Evolutionary conservation across 2,113 vertebrate genomes (phyloP).

Genomic region (human (Homo sapiens)): DNA sequence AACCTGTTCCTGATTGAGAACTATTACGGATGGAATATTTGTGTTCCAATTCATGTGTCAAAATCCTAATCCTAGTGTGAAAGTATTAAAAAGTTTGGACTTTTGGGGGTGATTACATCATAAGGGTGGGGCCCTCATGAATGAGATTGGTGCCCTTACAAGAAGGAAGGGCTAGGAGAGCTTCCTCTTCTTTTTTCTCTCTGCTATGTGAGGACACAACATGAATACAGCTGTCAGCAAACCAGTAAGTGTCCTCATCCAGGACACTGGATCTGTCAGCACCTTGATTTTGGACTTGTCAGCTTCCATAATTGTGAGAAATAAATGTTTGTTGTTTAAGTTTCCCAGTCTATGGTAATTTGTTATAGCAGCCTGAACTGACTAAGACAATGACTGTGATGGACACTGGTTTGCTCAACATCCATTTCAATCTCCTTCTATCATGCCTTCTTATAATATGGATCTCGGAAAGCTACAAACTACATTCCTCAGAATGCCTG

Average conservation of each 20-base stretch:
- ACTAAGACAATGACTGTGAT: not conserved
- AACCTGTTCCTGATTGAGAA: not conserved
- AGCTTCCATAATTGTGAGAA: not conserved
- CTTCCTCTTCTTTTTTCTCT: not conserved
- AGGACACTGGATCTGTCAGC: not conserved
- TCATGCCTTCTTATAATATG: not conserved
- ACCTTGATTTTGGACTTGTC: not conserved
- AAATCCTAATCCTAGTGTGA: not conserved
- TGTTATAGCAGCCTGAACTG: not conserved
- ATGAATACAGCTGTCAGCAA: not conserved
- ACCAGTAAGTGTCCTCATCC: not conserved
- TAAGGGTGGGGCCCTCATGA: not conserved
- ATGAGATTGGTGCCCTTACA: not conserved
- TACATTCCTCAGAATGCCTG: not conserved
- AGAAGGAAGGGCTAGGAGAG: not conserved
- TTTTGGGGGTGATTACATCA: no score
- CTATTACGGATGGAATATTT: not conserved
- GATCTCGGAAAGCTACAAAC: not conserved
- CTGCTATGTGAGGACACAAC: not conserved
- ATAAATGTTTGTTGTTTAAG: not conserved
- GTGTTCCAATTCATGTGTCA: not conserved
- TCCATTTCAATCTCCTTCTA: not conserved
- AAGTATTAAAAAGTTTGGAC: no score
- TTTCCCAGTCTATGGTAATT: not conserved
- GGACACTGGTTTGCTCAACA: not conserved